Conservation (phyloP, 2,888 invertebrate genomes). For the Notodonta dromedarius region DNA sequence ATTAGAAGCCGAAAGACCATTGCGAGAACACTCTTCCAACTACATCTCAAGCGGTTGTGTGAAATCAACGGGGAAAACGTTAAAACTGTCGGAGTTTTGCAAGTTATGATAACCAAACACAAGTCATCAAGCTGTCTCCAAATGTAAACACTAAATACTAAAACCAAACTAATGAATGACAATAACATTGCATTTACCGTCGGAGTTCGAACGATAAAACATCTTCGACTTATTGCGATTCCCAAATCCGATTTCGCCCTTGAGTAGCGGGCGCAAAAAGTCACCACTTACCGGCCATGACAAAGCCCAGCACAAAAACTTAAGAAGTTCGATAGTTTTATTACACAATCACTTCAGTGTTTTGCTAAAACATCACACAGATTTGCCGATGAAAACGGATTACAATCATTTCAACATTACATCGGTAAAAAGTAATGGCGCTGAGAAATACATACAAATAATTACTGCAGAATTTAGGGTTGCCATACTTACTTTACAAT, state of each 20-base stretch:
- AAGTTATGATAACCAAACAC: constrained; percentile 76
- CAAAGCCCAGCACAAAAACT: constrained; percentile 86
- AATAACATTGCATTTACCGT: constrained; percentile 85
- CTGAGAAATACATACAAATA: constrained; percentile 80
- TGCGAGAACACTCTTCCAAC: constrained; percentile 63
- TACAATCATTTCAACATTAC: constrained; percentile 84
- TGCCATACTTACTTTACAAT: constrained; percentile 53
- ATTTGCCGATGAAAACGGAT: constrained; percentile 85
- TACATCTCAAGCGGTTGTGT: constrained; percentile 58
- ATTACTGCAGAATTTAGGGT: constrained; percentile 77
- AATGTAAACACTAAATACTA: constrained; percentile 77
- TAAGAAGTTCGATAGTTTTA: constrained; percentile 81
- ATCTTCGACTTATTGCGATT: constrained; percentile 84
- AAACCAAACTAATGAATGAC: constrained; percentile 81
- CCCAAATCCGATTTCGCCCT: constrained; percentile 84
- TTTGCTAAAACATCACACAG: constrained; percentile 83
- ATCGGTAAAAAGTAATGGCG: constrained; percentile 84
- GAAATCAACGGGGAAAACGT: constrained; percentile 68
- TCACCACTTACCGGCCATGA: constrained; percentile 92
- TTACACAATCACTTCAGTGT: constrained; percentile 80
- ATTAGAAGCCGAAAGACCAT: constrained; percentile 51
- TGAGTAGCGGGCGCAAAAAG: constrained; percentile 83
- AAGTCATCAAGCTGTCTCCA: constrained; percentile 71
- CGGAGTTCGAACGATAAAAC: constrained; percentile 85
- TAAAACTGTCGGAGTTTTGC: constrained; percentile 66